These are phyloP conservation scores for Chironex yamaguchii DNA, from an alignment of 30 jellyfish, hydroid and myxozoan genomes.

Conservation along the genomic window DNA sequence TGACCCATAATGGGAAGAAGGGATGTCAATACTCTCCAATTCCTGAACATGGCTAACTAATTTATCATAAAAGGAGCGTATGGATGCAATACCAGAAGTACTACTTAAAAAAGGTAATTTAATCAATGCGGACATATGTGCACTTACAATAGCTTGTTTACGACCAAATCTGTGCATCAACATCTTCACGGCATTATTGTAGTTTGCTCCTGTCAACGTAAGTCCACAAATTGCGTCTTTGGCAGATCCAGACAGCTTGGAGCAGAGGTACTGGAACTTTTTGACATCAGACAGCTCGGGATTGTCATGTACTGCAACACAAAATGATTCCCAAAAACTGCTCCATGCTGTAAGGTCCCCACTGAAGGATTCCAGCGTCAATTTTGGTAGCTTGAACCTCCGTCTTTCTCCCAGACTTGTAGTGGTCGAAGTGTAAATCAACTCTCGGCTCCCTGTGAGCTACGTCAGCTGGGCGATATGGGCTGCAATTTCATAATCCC, in stretches of 20 bases:
- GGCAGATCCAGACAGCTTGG: background rate
- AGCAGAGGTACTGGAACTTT: background rate
- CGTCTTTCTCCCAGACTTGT: no score
- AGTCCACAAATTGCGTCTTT: background rate
- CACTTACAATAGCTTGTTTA: background rate
- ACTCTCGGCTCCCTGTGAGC: no score
- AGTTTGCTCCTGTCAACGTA: background rate
- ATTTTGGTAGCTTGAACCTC: background rate
- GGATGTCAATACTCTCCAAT: background rate
- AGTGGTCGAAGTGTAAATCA: no score
- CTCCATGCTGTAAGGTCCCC: background rate
- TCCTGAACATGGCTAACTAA: background rate
- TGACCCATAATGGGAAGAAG: background rate
- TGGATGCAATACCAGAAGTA: no score
- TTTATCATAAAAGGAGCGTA: background rate
- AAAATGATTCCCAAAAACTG: background rate
- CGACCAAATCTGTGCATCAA: background rate
- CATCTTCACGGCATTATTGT: background rate
- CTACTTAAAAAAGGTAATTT: background rate
- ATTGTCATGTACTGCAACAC: background rate
- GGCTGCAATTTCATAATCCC: no score
- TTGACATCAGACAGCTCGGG: background rate
- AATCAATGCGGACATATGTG: background rate
- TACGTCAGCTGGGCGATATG: no score
- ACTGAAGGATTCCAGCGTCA: background rate